Conservation (phyloP, 2,113 vertebrate species). For the Chionis minor region DNA sequence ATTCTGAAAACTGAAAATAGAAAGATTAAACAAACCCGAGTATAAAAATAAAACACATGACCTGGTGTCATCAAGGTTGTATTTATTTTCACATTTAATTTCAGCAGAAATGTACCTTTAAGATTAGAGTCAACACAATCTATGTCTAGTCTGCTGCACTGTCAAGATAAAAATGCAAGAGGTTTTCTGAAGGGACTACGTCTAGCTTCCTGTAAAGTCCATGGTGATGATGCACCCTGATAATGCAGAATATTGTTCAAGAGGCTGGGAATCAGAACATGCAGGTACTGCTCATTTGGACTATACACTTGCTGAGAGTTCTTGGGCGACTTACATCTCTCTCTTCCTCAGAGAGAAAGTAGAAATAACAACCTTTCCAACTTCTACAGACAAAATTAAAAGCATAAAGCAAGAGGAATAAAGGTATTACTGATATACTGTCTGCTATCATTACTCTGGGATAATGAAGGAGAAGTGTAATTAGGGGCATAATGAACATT, state of each 20-base stretch:
- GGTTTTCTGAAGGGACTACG: not conserved
- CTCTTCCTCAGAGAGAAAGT: not conserved
- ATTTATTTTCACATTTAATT: conserved; percentile 21
- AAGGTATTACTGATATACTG: not conserved
- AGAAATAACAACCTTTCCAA: not conserved
- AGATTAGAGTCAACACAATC: not conserved
- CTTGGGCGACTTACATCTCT: not conserved
- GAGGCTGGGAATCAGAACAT: not conserved
- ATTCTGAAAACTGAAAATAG: not conserved
- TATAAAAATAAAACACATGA: not conserved
- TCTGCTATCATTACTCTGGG: not conserved
- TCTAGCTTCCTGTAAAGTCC: not conserved
- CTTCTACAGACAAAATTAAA: not conserved
- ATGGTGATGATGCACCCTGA: not conserved
- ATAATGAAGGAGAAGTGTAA: not conserved
- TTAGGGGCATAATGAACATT: not conserved
- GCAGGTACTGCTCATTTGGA: not conserved
- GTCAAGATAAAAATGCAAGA: conserved; percentile 5
- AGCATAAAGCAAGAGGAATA: not conserved
- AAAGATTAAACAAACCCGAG: not conserved
- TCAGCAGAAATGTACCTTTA: not conserved
- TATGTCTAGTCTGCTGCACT: not conserved
- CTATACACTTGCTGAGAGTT: not conserved
- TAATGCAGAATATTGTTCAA: not conserved
- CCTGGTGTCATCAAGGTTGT: not conserved